Evolutionary conservation across 2,113 vertebrate species (phyloP), one percentile per base, ranked within the genome.

Genomic region (Cochlearius cochlearius): DNA sequence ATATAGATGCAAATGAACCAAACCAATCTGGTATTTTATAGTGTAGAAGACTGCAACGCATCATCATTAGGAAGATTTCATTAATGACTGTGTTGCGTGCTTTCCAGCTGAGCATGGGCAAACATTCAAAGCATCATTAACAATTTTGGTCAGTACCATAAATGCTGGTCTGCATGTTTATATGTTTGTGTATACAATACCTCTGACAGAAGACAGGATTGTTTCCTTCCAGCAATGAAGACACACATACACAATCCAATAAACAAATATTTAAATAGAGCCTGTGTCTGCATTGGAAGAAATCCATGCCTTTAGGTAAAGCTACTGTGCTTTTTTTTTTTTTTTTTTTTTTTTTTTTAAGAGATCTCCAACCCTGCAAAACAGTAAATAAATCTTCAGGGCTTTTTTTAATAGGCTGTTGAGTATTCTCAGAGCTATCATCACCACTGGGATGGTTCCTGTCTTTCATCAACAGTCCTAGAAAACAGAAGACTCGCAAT

Each of bases 291-390:
- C 53, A 66, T 17, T 71, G 74, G 91, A 86, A 85, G 26, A 95
- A 93, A 94, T 92, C 92, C 74, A 88, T 67, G 63, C 64, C 81
- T 94, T 76, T 43, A 88, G 84, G 91, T 77, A 92, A 88, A 96
- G 94, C 55, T 88, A 74, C 56, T 64, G 80, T 83, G 63, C 45
- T 81, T 88, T 90, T 19, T n/a, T 43, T 43, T 43, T 43, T 43
- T 43, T 43, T 43, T 43, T 43, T 43, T n/a, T n/a, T 56, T 53
- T 11, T 56, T 41, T 75, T 68, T 86, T 39, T 69, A 96, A 93
- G 59, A 83, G 59, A 21, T 53, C 62, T 67, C 52, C n/a, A 63
- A 12, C 18, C 25, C 18, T 73, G 47, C 2, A 41, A 80, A 74
- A 66, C 11, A 67, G 20, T 38, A 86, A 84, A 79, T 77, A 50